Conservation (phyloP, 2,888 invertebrate genomes). For the Rhopalosiphum nymphaeae region DNA sequence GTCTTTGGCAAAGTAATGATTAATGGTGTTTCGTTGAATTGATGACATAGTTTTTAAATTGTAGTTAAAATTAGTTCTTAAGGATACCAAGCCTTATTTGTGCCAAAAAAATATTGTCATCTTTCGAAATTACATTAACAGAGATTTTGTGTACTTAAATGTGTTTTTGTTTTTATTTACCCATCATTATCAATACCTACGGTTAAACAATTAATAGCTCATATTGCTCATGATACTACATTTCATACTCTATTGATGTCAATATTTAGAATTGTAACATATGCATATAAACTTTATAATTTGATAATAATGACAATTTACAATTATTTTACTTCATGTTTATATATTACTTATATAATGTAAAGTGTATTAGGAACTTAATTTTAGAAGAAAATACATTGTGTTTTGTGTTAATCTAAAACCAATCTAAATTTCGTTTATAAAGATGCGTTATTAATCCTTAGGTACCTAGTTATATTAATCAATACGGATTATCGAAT, state of each 20-base stretch:
- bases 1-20: background rate
- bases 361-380: too few species aligned
- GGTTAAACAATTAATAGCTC: background rate
- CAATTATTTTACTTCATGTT: too few species aligned
- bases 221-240: background rate
- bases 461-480: too few species aligned
- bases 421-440: too few species aligned
- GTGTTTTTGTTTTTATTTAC: background rate
- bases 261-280: background rate
- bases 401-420: too few species aligned
- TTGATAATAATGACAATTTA: too few species aligned
- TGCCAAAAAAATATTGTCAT: conserved; percentile 62
- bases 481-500: too few species aligned
- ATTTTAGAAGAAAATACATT: too few species aligned
- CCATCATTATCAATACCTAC: background rate
- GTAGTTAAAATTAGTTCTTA: conserved; percentile 59
- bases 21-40: conserved; percentile 15
- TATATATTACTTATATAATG: too few species aligned
- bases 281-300: too few species aligned
- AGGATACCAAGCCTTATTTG: conserved; percentile 62
- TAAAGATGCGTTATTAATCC: too few species aligned
- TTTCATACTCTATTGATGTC: background rate
- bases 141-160: background rate
- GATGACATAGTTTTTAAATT: conserved; percentile 43
- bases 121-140: conserved; percentile 58